phyloP scores from a whole-genome alignment of 2,113 vertebrate species.

The Ophiodon elongatus region DNA sequence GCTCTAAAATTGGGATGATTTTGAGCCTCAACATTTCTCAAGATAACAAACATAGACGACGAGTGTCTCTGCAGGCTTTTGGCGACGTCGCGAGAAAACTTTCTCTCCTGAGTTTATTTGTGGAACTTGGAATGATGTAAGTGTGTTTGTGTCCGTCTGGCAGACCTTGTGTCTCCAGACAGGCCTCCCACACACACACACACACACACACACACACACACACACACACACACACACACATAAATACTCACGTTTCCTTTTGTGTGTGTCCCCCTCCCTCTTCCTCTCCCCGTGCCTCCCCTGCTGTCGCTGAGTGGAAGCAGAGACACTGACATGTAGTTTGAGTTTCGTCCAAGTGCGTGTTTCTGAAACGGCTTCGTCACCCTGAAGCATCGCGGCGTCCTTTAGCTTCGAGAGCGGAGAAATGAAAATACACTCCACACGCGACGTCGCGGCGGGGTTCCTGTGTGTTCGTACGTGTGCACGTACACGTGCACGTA shows the following conservation, averaged over 20 bases:
- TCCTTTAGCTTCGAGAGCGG: not conserved
- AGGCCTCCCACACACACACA: constrained; percentile 49
- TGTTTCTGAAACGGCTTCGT: not conserved
- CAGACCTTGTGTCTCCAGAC: constrained; percentile 69
- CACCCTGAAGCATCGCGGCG: not conserved
- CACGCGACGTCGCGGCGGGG: too few species aligned
- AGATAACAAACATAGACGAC: not conserved
- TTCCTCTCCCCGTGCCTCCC: constrained; percentile 50
- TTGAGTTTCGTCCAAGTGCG: constrained; percentile 5
- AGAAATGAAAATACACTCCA: not conserved
- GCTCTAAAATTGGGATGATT: not conserved
- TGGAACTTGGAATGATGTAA: constrained; percentile 40
- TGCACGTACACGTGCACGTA: too few species aligned
- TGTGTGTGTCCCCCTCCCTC: constrained; percentile 17
- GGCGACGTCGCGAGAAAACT: constrained; percentile 26
- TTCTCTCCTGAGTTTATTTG: constrained; percentile 42
- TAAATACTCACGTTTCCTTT: constrained; percentile 47
- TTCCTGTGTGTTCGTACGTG: too few species aligned
- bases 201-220: constrained; percentile 50
- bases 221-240: constrained; percentile 52
- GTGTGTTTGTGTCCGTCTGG: constrained; percentile 63
- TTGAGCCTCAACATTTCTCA: constrained; percentile 7
- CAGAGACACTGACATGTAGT: constrained; percentile 16
- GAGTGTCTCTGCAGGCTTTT: not conserved
- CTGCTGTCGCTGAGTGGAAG: constrained; percentile 49